A percentile compares a stretch with the other conserved stretches of the same genome.
Conservation (phyloP, 2,888 invertebrate species). For the Ophioninae sp. region DNA sequence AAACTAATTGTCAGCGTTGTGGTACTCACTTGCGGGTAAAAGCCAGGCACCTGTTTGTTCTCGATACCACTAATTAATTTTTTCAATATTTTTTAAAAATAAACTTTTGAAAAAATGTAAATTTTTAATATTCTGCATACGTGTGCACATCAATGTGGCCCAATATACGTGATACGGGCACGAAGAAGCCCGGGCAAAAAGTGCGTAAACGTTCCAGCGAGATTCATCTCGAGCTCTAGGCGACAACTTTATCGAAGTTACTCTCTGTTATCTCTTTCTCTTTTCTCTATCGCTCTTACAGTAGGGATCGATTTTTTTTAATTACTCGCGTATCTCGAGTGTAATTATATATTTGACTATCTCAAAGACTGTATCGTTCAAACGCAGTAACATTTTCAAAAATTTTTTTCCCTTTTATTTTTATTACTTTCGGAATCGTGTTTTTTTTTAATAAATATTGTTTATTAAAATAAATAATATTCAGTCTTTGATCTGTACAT, state of each 20-base stretch:
- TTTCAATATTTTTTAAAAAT: background rate
- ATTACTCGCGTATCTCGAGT: background rate
- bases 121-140: background rate
- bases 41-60: background rate
- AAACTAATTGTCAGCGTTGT: background rate
- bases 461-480: no score
- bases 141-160: background rate
- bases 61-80: background rate
- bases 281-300: background rate
- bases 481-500: no score
- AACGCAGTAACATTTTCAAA: no score
- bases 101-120: background rate
- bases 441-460: no score
- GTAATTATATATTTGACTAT: background rate
- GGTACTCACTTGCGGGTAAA: background rate
- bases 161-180: background rate
- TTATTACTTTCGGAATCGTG: no score
- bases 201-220: conserved; percentile 4
- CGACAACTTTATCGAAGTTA: conserved; percentile 38
- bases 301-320: background rate
- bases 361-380: no score
- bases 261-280: conserved; percentile 29
- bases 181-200: background rate
- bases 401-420: no score
- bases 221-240: conserved; percentile 16